These are phyloP conservation scores for Metallyticus violacea DNA, from an alignment of 2,888 invertebrate genomes.

Conservation along the genomic window DNA sequence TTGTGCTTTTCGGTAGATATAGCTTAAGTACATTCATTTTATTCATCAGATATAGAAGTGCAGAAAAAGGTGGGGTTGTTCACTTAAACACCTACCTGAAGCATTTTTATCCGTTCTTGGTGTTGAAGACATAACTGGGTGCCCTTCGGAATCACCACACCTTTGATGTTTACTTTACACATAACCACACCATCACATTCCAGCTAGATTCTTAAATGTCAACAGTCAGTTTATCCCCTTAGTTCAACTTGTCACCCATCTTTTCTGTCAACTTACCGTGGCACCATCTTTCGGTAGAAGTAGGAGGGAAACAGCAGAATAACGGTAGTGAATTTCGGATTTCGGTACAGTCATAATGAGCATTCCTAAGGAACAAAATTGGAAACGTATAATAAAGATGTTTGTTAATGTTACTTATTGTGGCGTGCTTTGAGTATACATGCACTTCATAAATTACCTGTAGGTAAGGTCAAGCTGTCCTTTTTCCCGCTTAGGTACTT, in stretches of 20 bases:
- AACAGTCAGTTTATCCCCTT: slow-evolving; percentile 12
- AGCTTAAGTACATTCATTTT: not conserved
- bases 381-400: not conserved
- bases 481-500: not conserved
- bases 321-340: not conserved
- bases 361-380: not conserved
- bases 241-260: slow-evolving; percentile 28
- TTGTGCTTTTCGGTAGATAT: not conserved
- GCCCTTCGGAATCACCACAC: slow-evolving; percentile 38
- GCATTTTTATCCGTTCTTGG: slow-evolving; percentile 50
- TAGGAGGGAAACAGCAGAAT: not conserved
- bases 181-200: slow-evolving; percentile 31
- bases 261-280: slow-evolving; percentile 19
- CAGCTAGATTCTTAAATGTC: slow-evolving; percentile 29
- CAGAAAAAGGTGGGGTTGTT: slow-evolving; percentile 26
- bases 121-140: slow-evolving; percentile 48
- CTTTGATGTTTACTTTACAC: slow-evolving; percentile 23
- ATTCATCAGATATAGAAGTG: not conserved
- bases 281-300: slow-evolving; percentile 17
- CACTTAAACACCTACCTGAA: slow-evolving; percentile 44
- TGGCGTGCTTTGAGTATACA: not conserved
- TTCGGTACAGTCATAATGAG: too few species aligned
- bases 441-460: not conserved
- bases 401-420: not conserved
- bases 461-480: not conserved